Evolutionary conservation across 2,797 vertebrate genomes (phyloP), one percentile per base, ranked within the genome.

Genomic region (Siniperca undulata): DNA sequence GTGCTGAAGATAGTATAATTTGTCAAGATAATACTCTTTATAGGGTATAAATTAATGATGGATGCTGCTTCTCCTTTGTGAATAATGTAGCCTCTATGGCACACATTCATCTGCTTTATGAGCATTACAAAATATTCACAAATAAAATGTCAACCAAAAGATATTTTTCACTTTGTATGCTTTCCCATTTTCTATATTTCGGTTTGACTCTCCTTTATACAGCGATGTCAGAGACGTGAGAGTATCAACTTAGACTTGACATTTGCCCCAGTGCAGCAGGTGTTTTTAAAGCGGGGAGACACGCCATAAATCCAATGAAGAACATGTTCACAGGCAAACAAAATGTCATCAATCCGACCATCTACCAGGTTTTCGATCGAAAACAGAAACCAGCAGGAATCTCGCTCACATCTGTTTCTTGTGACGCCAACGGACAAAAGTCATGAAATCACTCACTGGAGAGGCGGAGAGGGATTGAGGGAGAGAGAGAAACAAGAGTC

Each of bases 401-500:
- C 90, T 89, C 64, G 69, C 82, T 80, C 92, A 96, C 95, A 96
- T 96, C 94, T 95, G 94, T 94, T 95, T 95, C 91, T 91, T 92
- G 94, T 94, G 94, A 94, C 90, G 80, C 81, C 82, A 83, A 84
- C 36, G 80, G 91, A 95, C 93, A 92, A 95, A 94, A 95, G 92
- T 95, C 92, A 94, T 95, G 93, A 94, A 95, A 95, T 95, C 94
- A 94, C 91, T 92, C 88, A 70, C 79, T 52, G 22, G 72, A 80
- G 89, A 89, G 89, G 83, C 46, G 9, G 90, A 72, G 87, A 89
- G 82, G 64, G 81, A 87, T 53, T 74, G 77, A 84, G 86, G 64
- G 76, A 87, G 77, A 82, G 81, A 80, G 84, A 70, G 83, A 75
- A 76, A 81, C 65, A 87, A 90, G 86, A 79, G 44, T 74, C 77